These are phyloP conservation scores for Amblyjoppa fuscipennis DNA, from an alignment of 2,888 invertebrate species.

Conservation along the genomic window DNA sequence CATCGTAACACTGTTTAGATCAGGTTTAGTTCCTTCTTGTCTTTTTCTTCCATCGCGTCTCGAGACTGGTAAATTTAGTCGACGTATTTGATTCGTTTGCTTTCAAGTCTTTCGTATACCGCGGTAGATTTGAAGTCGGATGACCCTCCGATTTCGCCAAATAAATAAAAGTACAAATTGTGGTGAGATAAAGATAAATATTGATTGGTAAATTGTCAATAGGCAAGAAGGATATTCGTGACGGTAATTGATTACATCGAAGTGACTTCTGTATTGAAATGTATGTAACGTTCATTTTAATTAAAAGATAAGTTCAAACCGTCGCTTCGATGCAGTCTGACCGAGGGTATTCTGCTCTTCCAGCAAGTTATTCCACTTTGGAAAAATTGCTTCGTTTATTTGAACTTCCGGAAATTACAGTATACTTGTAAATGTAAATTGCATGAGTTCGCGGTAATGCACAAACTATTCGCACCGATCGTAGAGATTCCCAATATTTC, in stretches of 20 bases:
- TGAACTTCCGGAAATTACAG: background rate
- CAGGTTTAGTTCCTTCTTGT: background rate
- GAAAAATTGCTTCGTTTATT: background rate
- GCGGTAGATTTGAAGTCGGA: background rate
- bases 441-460: background rate
- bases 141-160: background rate
- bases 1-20: background rate
- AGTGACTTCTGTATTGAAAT: background rate
- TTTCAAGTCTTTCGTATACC: background rate
- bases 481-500: background rate
- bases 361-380: background rate
- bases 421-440: background rate
- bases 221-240: constrained; percentile 31
- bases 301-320: background rate
- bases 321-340: background rate
- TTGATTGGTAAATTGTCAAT: background rate
- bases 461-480: background rate
- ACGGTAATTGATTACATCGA: constrained; percentile 13
- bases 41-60: background rate
- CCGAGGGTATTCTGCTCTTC: background rate
- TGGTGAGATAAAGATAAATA: background rate
- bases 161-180: background rate
- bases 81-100: background rate
- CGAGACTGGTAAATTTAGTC: background rate
- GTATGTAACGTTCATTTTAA: background rate